Evolutionary conservation across 2,113 vertebrate genomes (phyloP).

Genomic region (Callithrix jacchus): DNA sequence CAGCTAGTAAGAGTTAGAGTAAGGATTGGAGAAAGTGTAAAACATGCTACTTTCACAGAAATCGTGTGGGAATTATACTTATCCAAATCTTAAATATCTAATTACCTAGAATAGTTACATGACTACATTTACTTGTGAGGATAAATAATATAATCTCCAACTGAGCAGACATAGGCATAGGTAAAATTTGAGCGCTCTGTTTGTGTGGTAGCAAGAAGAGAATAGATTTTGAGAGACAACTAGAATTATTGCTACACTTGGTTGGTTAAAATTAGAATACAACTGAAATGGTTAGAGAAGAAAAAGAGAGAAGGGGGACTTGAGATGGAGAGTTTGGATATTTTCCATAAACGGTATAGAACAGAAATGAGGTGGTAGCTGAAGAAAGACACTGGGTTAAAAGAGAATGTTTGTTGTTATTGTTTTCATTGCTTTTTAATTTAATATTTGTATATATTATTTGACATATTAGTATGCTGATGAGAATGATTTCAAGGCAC

Average conservation of each 20-base stretch:
- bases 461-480: background rate
- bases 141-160: background rate
- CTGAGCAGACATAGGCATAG: background rate
- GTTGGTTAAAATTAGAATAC: background rate
- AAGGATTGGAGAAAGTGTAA: background rate
- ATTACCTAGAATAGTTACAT: background rate
- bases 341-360: background rate
- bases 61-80: background rate
- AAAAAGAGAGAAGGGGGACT: background rate
- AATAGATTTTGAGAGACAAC: background rate
- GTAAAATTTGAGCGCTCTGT: background rate
- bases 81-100: background rate
- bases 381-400: background rate
- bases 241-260: background rate
- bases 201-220: background rate
- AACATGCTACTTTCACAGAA: background rate
- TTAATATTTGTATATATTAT: background rate
- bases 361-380: background rate
- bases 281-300: background rate
- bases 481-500: background rate
- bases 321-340: background rate
- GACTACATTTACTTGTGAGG: background rate
- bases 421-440: background rate
- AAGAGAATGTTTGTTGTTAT: background rate
- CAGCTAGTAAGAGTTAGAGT: background rate